Conservation (phyloP, 2,797 vertebrate genomes). For the Neopelma chrysocephalum region DNA sequence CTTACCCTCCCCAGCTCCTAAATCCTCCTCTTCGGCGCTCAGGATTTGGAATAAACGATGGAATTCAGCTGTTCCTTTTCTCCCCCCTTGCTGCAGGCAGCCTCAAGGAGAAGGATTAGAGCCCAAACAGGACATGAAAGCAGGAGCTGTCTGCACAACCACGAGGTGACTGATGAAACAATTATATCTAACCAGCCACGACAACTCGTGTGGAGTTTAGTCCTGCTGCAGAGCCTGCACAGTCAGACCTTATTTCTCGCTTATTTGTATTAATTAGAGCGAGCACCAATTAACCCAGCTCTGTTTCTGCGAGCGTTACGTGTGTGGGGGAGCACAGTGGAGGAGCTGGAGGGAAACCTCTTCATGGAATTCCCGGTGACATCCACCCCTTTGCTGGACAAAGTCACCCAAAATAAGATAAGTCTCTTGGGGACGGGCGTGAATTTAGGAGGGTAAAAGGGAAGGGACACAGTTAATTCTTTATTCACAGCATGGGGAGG, state of each 20-base stretch:
- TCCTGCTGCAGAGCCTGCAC: slow-evolving; percentile 4
- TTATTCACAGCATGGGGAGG: background rate
- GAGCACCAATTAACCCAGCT: slow-evolving; percentile 47
- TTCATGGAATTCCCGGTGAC: slow-evolving; percentile 4
- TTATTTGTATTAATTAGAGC: slow-evolving; percentile 65
- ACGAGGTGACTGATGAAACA: slow-evolving; percentile 70
- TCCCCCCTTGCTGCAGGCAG: background rate
- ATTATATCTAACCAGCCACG: slow-evolving; percentile 59
- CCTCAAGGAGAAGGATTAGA: slow-evolving; percentile 41
- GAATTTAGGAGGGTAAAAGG: background rate
- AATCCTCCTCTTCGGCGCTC: background rate
- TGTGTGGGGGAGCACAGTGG: background rate
- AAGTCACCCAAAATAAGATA: fast-evolving
- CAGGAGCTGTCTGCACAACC: slow-evolving; percentile 64
- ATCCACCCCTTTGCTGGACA: background rate
- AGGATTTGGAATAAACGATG: slow-evolving; percentile 37
- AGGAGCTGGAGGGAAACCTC: slow-evolving; percentile 30
- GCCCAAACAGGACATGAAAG: slow-evolving; percentile 41
- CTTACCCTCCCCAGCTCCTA: background rate
- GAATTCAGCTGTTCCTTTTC: slow-evolving; percentile 39
- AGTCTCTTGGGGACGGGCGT: background rate
- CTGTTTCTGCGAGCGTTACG: background rate
- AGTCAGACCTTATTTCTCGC: slow-evolving; percentile 9
- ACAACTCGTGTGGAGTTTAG: slow-evolving; percentile 48
- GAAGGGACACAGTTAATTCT: background rate